Conservation (phyloP, 2,797 vertebrate species). For the Onychomys arenicola region DNA sequence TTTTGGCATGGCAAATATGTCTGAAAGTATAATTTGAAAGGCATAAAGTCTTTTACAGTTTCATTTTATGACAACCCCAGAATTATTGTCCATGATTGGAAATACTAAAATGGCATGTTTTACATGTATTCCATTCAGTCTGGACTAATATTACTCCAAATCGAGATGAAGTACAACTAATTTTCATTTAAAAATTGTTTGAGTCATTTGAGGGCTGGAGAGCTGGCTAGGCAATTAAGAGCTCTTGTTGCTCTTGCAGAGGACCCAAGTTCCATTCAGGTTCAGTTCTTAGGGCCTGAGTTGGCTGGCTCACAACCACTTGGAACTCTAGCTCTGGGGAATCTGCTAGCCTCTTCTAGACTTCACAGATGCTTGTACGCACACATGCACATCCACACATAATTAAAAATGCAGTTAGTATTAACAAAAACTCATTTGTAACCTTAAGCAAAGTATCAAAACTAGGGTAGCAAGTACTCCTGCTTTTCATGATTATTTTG, state of each 20-base stretch:
- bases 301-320: background rate
- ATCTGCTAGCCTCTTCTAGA: background rate
- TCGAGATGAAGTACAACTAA: background rate
- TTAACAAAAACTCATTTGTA: background rate
- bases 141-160: background rate
- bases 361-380: background rate
- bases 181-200: background rate
- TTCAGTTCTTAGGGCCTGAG: background rate
- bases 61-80: background rate
- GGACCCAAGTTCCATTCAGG: background rate
- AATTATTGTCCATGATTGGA: background rate
- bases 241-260: background rate
- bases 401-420: background rate
- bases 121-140: background rate
- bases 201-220: background rate
- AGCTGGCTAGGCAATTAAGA: background rate
- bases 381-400: background rate
- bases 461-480: background rate
- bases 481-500: background rate
- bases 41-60: background rate
- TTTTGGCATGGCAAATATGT: slow-evolving; percentile 63
- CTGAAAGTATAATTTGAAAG: slow-evolving; percentile 41
- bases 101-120: background rate
- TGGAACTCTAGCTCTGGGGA: background rate
- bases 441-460: background rate